Evolutionary conservation across 2,113 vertebrate species (phyloP), one percentile per base, ranked within the genome.

Genomic region (Monarcha castaneiventris): DNA sequence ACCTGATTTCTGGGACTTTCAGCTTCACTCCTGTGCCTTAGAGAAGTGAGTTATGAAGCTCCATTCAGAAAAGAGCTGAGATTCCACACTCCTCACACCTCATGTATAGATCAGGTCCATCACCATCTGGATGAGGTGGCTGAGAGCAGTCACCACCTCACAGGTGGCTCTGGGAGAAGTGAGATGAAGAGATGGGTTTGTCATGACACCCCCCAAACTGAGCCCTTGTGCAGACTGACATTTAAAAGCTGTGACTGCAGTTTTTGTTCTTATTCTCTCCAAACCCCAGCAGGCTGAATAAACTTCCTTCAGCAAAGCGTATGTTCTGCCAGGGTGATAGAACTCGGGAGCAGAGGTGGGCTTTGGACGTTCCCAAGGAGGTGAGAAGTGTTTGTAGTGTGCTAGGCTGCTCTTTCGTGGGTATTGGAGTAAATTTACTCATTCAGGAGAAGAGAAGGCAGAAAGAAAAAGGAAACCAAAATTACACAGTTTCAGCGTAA

Each of bases 401-500:
- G 43, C 44, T 59, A 7, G 5, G 29, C 84, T 89, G 93, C 69
- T 76, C 77, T 78, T 90, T n/a, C 10, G 3, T 88, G 61, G 87
- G 18, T 88, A 75, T 43, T 85, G 88, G 80, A 91, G 69, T 74
- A 78, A 74, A 92, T 90, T 27, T 92, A 83, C 67, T 85, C 76
- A 32, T 72, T 94, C 87, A 41, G 74, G 91, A 95, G 62, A 89
- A 87, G 41, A 51, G 13, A 86, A 86, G 41, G 62, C 25, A 67
- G 71, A 82, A 97, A 63, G 88, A 67, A 63, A 82, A 37, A 94
- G 78, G 33, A 52, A 64, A n/a, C 63, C 56, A 30, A 63, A 95
- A 44, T 92, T 61, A 37, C 84, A 83, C 71, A 75, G 12, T 61
- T 77, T 86, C 84, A 56, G 33, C 1, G 2, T 55, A 49, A 52